Percentiles rank a stretch among this genome's conserved stretches.
phyloP scores from a whole-genome alignment of 2,113 vertebrate genomes.

The Camarhynchus parvulus region DNA sequence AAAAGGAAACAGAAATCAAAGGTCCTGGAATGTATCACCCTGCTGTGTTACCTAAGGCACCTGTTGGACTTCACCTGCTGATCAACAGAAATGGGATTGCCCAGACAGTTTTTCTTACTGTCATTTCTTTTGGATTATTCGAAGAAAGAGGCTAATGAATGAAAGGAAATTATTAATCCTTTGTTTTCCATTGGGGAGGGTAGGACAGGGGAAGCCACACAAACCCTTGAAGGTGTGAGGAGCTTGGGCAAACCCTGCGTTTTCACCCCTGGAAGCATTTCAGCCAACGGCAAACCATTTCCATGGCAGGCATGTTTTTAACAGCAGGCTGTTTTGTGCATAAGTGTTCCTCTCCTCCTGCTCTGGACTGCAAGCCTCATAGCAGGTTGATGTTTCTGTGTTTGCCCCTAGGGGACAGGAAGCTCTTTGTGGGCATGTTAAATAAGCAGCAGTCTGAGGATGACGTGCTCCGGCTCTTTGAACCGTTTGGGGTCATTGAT shows the following conservation, averaged over 20 bases:
- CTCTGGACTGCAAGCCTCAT: slow-evolving; percentile 28
- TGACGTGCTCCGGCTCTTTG: slow-evolving; percentile 95
- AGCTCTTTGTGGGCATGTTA: slow-evolving; percentile 99
- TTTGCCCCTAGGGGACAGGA: slow-evolving; percentile 82
- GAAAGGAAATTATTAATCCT: background rate
- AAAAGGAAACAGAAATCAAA: background rate
- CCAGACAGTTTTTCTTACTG: background rate
- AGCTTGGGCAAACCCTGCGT: background rate
- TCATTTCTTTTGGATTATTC: background rate
- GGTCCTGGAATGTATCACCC: background rate
- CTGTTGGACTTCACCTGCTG: background rate
- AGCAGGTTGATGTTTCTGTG: slow-evolving; percentile 74
- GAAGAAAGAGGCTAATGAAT: background rate
- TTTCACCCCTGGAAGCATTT: background rate
- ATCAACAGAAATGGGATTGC: background rate
- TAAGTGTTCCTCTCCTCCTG: background rate
- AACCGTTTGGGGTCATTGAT: slow-evolving; percentile 97
- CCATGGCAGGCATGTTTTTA: background rate
- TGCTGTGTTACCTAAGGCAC: background rate
- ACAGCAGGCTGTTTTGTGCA: background rate
- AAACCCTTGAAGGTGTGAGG: background rate
- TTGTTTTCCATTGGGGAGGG: background rate
- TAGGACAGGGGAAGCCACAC: background rate
- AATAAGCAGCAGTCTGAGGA: slow-evolving; percentile 99
- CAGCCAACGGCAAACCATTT: background rate